A percentile compares a stretch with the other conserved stretches of the same genome.
phyloP scores from a whole-genome alignment of 2,113 vertebrate species.

The Eublepharis macularius region DNA sequence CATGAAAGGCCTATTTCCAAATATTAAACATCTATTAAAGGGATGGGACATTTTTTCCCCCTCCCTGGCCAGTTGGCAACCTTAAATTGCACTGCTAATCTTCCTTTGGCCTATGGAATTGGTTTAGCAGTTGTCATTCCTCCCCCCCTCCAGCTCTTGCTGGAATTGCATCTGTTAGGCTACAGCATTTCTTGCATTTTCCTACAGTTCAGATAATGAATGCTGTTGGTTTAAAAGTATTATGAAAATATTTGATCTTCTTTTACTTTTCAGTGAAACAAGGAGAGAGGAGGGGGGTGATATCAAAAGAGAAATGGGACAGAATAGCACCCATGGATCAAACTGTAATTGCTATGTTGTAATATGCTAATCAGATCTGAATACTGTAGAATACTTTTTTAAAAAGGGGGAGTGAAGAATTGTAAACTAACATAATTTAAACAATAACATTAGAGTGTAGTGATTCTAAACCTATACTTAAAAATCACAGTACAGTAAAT shows the following conservation, averaged over 20 bases:
- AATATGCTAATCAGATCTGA: not conserved
- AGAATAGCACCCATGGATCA: not conserved
- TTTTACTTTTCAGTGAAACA: not conserved
- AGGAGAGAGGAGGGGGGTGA: not conserved
- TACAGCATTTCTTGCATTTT: not conserved
- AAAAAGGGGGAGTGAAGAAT: slow-evolving; percentile 9
- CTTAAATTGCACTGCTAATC: not conserved
- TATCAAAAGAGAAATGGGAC: slow-evolving; percentile 3
- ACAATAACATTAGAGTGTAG: slow-evolving; percentile 39
- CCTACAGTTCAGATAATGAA: not conserved
- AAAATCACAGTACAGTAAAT: slow-evolving; percentile 46
- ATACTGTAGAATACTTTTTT: not conserved
- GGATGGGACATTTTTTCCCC: no score
- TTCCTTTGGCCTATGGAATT: not conserved
- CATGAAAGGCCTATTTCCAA: no score
- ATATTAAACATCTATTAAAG: no score
- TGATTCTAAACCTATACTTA: slow-evolving; percentile 33
- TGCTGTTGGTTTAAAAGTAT: slow-evolving; percentile 7
- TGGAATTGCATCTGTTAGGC: not conserved
- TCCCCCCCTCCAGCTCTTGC: not conserved
- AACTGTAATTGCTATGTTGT: slow-evolving; percentile 18
- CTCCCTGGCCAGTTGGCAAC: no score
- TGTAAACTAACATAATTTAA: slow-evolving; percentile 50
- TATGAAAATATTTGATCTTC: not conserved
- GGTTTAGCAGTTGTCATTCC: not conserved